Base-by-base conservation (phyloP, 2,888 invertebrate genomes). In the Caenorhabditis zanzibari region DNA sequence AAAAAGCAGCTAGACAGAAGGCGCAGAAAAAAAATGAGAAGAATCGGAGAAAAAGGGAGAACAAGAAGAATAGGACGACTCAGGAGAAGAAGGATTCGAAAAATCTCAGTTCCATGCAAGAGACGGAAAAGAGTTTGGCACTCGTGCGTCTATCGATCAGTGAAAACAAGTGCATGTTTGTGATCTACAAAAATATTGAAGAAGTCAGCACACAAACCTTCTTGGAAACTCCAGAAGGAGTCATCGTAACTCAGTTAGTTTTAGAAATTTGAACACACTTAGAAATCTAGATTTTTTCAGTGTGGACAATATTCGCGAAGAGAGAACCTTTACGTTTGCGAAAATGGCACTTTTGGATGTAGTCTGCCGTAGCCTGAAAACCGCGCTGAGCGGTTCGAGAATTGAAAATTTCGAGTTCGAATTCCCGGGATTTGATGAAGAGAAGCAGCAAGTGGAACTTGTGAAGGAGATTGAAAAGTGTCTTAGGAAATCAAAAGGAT, bases 371-470 rank as follows among this genome's bases (percentile, higher is more conserved):
- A 24, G 12, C 19, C 3, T 54, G 19, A 24, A 22, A 14, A 24
- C 9, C 4, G 26, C 24, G 10, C 52, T 47, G 47, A 47, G 16
- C 47, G n/a, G n/a, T 19, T 12, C 24, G 3, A 54, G 12, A 54
- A 54, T 54, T 54, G 52, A 26, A 54, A 54, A 24, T 24, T 54
- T 54, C 52, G 52, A 54, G 12, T 26, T 54, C 1, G 52, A 24
- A 24, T 24, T 24, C 26, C 12, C 49, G n/a, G 49, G 19, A 10
- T 1, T 12, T 12, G 24, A 54, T 19, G 22, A 19, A 26, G 26
- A 54, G 12, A 10, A 24, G 12, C 10, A 24, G 0, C 52, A 54
- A 24, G 52, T 26, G 10, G 7, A 12, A 10, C 24, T 54, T 7
- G 24, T 54, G 0, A 12, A 54, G 12, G 24, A 54, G 4, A 54